A percentile compares a stretch with the other conserved stretches of the same genome.
phyloP scores from a whole-genome alignment of 2,113 vertebrate genomes.

The Corythoichthys haematopterus region DNA sequence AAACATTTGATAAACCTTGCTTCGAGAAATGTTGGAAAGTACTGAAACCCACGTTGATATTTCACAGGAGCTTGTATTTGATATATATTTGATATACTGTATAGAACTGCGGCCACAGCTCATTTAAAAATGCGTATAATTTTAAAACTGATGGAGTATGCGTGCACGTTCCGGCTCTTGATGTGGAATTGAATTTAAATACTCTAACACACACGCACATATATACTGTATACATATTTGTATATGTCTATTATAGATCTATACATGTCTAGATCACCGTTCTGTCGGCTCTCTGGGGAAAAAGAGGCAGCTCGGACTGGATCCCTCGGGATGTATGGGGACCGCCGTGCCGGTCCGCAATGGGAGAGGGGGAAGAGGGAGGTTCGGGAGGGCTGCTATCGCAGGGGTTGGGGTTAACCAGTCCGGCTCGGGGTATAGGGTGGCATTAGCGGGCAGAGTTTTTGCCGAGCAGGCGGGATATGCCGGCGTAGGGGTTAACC shows the following conservation, averaged over 20 bases:
- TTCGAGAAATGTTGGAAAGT: not conserved
- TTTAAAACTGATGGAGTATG: not conserved
- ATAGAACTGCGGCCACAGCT: conserved; percentile 43
- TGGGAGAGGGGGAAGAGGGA: conserved; percentile 65
- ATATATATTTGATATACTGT: conserved; percentile 32
- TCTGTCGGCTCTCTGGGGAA: conserved; percentile 77
- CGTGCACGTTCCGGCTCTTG: conserved; percentile 5
- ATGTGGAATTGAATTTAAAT: conserved; percentile 43
- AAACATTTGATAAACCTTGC: not conserved
- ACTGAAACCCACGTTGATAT: conserved; percentile 27
- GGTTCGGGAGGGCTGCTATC: not conserved
- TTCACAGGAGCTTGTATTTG: conserved; percentile 49
- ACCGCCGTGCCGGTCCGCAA: conserved; percentile 65
- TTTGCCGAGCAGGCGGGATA: conserved; percentile 42
- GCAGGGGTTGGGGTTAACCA: conserved; percentile 64
- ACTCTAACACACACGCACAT: conserved; percentile 62
- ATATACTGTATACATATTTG: conserved; percentile 32
- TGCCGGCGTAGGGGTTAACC: conserved; percentile 58
- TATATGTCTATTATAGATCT: conserved; percentile 57
- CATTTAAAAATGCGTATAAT: not conserved
- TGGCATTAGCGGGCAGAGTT: conserved; percentile 26
- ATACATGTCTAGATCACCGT: conserved; percentile 69
- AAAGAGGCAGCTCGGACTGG: conserved; percentile 54
- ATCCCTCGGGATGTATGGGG: conserved; percentile 48
- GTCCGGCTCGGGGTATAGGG: conserved; percentile 54